A percentile compares a stretch with the other conserved stretches of the same genome.
These are phyloP conservation scores for Acheta domesticus DNA, from an alignment of 2,888 invertebrate species.

Conservation along the genomic window DNA sequence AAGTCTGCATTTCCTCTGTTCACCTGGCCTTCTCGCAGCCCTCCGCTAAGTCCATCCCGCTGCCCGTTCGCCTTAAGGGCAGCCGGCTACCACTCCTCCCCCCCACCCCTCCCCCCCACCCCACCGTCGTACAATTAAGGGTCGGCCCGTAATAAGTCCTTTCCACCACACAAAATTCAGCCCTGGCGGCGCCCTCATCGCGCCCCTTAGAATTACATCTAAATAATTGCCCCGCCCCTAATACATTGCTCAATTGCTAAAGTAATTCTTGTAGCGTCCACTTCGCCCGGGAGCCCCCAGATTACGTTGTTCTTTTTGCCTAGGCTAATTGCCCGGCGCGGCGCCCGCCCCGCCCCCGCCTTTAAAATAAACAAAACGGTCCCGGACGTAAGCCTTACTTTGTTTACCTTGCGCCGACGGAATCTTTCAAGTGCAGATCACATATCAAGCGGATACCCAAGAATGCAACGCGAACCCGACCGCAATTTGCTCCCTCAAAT, in stretches of 20 bases:
- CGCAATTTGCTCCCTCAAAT: too few species aligned
- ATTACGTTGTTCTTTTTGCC: conserved; percentile 18
- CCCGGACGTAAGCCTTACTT: neutral
- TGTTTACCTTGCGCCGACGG: neutral
- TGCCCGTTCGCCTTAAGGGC: too few species aligned
- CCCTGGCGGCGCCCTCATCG: neutral
- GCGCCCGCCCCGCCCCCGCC: neutral
- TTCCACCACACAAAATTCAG: conserved; percentile 1
- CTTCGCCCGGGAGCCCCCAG: neutral
- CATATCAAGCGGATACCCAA: neutral
- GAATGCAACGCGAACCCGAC: neutral
- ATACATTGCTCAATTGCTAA: conserved; percentile 8
- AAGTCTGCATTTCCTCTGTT: too few species aligned
- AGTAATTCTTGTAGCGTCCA: conserved; percentile 18
- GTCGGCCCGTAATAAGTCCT: neutral
- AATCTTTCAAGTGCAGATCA: conserved; percentile 5
- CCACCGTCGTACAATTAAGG: neutral
- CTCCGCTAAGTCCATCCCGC: too few species aligned
- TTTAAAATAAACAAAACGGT: neutral
- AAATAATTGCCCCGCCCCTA: conserved; percentile 4
- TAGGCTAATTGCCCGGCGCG: neutral
- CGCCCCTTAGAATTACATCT: conserved; percentile 3
- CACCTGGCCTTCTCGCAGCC: too few species aligned
- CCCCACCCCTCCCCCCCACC: neutral
- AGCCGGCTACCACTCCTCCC: neutral